phyloP scores from a whole-genome alignment of 2,797 vertebrate species.

The Limosa lapponica region DNA sequence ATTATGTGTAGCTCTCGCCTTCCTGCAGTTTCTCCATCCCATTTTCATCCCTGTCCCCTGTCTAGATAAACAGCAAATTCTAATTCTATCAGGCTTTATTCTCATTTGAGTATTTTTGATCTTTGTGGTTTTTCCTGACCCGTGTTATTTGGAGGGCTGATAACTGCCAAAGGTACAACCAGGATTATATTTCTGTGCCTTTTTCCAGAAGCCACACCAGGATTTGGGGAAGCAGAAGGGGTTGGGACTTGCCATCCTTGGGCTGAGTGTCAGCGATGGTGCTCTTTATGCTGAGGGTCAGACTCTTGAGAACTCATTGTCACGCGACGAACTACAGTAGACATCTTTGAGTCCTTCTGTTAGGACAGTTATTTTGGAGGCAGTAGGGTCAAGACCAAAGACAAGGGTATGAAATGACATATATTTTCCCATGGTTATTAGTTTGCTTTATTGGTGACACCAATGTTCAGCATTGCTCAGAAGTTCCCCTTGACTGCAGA shows the following conservation, averaged over 20 bases:
- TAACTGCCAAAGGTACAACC: background rate
- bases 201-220: background rate
- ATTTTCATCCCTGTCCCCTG: background rate
- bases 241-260: background rate
- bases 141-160: background rate
- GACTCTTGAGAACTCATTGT: background rate
- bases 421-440: fast-evolving
- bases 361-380: background rate
- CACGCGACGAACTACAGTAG: fast-evolving
- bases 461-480: background rate
- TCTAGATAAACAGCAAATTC: background rate
- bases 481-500: background rate
- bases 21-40: background rate
- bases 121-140: background rate
- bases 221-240: background rate
- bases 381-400: background rate
- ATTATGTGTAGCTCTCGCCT: background rate
- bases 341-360: background rate
- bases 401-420: fast-evolving
- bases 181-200: background rate
- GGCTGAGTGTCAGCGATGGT: background rate
- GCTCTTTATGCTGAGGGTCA: background rate
- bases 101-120: background rate
- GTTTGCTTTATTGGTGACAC: background rate
- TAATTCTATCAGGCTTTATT: background rate